Conservation (phyloP, 1,140 invertebrate genomes). For the Amyelois transitella region DNA sequence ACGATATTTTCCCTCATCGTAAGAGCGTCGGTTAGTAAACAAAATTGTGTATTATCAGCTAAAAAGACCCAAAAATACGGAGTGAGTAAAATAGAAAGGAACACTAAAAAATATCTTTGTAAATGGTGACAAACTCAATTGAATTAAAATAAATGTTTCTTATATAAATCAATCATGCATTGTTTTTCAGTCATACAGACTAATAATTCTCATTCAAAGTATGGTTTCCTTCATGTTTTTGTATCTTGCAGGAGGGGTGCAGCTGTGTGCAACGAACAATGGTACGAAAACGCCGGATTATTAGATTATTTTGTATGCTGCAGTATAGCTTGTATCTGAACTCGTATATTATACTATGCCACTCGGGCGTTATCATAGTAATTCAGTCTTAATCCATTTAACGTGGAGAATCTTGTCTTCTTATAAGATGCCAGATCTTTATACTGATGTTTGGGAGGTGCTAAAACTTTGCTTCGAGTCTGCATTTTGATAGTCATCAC, state of each 20-base stretch:
- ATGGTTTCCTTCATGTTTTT: constrained; percentile 5
- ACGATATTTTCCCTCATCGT: too few species aligned
- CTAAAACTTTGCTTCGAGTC: neutral
- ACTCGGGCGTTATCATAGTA: neutral
- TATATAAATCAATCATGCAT: too few species aligned
- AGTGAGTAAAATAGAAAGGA: too few species aligned
- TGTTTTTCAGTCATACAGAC: too few species aligned
- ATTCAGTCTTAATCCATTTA: neutral
- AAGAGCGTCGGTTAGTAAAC: too few species aligned
- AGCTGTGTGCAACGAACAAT: constrained; percentile 64
- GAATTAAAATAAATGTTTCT: too few species aligned
- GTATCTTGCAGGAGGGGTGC: constrained; percentile 33
- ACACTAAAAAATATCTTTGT: too few species aligned
- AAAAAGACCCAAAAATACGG: too few species aligned
- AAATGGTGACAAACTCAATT: too few species aligned
- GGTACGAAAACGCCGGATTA: constrained; percentile 58
- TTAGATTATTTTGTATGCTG: constrained; percentile 53
- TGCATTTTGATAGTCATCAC: neutral
- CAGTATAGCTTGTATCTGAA: constrained; percentile 45
- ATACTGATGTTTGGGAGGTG: neutral
- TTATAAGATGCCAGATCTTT: neutral
- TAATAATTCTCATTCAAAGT: neutral
- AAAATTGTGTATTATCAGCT: too few species aligned
- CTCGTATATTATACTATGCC: constrained; percentile 15
- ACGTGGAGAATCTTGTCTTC: neutral